Percentiles rank a stretch among this genome's conserved stretches.
phyloP scores from a whole-genome alignment of 37 sponge, comb jelly and placozoan species.

The Haliclona indistincta region DNA sequence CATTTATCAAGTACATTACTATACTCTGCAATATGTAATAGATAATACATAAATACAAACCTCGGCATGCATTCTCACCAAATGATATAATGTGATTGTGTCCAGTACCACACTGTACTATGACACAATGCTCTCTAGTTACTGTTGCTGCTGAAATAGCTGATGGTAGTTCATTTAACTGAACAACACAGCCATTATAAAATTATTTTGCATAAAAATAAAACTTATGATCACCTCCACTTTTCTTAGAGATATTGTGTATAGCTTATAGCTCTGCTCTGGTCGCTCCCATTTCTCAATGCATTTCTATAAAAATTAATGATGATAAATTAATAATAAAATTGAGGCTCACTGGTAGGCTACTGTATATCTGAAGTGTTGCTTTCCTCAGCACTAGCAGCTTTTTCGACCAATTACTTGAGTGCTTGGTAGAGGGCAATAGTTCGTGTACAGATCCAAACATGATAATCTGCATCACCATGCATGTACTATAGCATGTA shows the following conservation, averaged over 20 bases:
- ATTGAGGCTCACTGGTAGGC: constrained; percentile 12
- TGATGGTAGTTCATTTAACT: not conserved
- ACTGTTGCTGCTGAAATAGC: constrained; percentile 1
- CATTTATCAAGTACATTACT: not conserved
- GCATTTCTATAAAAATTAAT: not conserved
- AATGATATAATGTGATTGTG: constrained; percentile 41
- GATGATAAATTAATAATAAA: not conserved
- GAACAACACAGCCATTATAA: not conserved
- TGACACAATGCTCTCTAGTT: constrained; percentile 20
- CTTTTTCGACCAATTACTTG: constrained; percentile 45
- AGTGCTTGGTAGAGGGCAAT: constrained; percentile 28
- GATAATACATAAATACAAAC: not conserved
- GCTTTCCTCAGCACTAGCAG: constrained; percentile 34
- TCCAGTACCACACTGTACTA: constrained; percentile 34
- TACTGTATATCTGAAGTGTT: constrained; percentile 18
- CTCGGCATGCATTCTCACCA: constrained; percentile 3
- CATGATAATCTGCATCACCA: constrained; percentile 14
- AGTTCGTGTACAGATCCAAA: constrained; percentile 47
- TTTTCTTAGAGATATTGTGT: not conserved
- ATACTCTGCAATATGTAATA: constrained; percentile 5
- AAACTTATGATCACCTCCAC: not conserved
- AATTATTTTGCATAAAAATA: not conserved
- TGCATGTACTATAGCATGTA: no score
- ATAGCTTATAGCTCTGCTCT: not conserved
- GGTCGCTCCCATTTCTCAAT: not conserved